Conservation (phyloP, 2,888 invertebrate genomes). For the Erebia palarica region DNA sequence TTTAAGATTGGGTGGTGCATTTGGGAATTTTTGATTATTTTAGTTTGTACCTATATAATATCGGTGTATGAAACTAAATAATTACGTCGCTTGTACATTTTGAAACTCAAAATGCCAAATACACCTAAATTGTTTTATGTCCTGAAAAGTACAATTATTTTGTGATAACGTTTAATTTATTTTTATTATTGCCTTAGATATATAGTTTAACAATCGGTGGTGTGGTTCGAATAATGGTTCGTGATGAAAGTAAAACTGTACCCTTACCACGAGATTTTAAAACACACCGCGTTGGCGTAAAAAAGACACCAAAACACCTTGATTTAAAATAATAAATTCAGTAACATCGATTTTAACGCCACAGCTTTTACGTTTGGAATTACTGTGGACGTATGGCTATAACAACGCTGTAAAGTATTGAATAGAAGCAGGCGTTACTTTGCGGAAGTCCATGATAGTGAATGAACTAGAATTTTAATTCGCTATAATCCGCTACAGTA, state of each 20-base stretch:
- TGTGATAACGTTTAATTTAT: slow-evolving; percentile 20
- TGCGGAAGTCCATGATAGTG: too few species aligned
- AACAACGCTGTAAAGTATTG: too few species aligned
- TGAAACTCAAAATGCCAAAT: slow-evolving; percentile 3
- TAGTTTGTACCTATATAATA: background rate
- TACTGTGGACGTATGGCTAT: too few species aligned
- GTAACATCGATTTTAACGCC: too few species aligned
- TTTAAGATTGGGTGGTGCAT: slow-evolving; percentile 5
- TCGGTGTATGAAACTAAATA: background rate
- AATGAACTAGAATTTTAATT: too few species aligned
- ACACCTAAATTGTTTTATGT: background rate
- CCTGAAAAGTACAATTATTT: slow-evolving; percentile 23
- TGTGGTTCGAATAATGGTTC: slow-evolving; percentile 25
- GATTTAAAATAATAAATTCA: too few species aligned
- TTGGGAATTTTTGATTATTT: slow-evolving; percentile 6
- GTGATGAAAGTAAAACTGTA: slow-evolving; percentile 14
- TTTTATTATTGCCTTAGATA: background rate
- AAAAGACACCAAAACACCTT: too few species aligned
- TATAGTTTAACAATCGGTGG: slow-evolving; percentile 8
- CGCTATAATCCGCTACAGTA: too few species aligned
- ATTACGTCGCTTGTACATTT: background rate
- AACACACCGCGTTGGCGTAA: too few species aligned
- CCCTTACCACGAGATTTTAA: too few species aligned
- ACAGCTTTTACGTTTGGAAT: too few species aligned
- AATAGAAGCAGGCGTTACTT: too few species aligned